Evolutionary conservation across 2,113 vertebrate species (phyloP).

Genomic region (Psittacus erithacus): DNA sequence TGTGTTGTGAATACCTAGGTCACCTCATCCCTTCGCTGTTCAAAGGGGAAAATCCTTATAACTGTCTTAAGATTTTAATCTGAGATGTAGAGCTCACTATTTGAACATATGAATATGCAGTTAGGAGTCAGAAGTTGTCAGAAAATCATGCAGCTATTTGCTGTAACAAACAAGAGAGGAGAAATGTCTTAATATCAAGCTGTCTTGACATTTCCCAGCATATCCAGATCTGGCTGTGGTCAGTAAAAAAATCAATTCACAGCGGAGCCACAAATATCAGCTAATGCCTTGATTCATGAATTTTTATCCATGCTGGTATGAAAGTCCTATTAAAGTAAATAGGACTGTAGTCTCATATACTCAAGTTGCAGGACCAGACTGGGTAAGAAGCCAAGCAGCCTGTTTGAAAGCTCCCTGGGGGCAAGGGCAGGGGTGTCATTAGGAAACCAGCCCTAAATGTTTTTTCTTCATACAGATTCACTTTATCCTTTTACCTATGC

Average conservation of each 20-base stretch:
- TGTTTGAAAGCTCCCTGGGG: background rate
- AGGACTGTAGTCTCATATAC: background rate
- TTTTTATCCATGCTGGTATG: background rate
- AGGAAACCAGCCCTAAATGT: background rate
- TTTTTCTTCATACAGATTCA: background rate
- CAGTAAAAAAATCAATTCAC: conserved; percentile 37
- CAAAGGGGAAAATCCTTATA: background rate
- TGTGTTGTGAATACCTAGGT: background rate
- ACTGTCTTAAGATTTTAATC: background rate
- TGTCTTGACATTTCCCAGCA: conserved; percentile 33
- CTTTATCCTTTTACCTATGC: background rate
- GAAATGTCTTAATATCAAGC: conserved; percentile 45
- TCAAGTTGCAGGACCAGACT: background rate
- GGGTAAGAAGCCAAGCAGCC: background rate
- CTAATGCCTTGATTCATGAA: conserved; percentile 51
- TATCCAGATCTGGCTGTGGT: background rate
- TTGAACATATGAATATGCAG: conserved; percentile 20
- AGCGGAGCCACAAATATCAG: conserved; percentile 40
- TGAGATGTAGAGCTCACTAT: background rate
- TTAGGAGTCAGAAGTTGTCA: conserved; percentile 5
- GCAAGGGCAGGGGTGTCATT: fast-evolving
- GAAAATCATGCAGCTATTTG: conserved; percentile 1
- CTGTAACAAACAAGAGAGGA: conserved; percentile 1
- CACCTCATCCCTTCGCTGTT: background rate
- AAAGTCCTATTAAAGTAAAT: conserved; percentile 49